Base-by-base conservation (phyloP, 2,113 vertebrate genomes). In the Axis porcinus region DNA sequence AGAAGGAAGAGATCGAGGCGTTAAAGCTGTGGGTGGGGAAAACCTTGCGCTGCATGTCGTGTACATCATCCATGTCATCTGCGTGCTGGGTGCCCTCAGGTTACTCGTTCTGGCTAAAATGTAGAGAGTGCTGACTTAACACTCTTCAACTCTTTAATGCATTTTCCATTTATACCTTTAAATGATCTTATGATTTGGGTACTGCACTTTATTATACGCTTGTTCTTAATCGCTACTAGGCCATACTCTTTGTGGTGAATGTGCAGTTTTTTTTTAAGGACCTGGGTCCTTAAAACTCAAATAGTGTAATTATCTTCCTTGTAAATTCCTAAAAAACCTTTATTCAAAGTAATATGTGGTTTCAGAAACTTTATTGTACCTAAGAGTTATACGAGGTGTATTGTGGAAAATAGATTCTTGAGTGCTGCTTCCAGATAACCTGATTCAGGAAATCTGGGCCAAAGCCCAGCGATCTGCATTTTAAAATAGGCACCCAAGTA, bases 391-490 rank as follows among this genome's bases (percentile, higher is more conserved):
- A 33, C 40, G 40, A 58, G 21, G 33, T 54, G 0, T 89, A 62
- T n/a, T 60, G 50, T 67, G 47, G 96, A 96, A 94, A 90, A 76
- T 1, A 93, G 95, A 87, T 50, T 64, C 30, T 7, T 52, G 12
- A 78, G n/a, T 79, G 67, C 15, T 78, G 50, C 30, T 96, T 97
- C 70, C 23, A 94, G 55, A 83, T 93, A 92, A 28, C 91, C 89
- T 54, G 23, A 87, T 60, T 86, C 85, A 96, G 93, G 52, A 96
- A 93, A 95, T 45, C 74, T 97, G 94, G 93, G 91, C n/a, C 25
- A 16, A 76, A 90, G 92, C 90, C 96, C 79, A 97, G 97, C 96
- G 95, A 94, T 95, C 83, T 97, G 84, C 47, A 95, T 98, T 97
- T 96, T 90, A 45, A 95, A 95, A 83, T 30, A 97, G 96, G 87